These are phyloP conservation scores for Drosophila austrosaltans DNA, from an alignment of 2,888 invertebrate genomes.

Conservation along the genomic window DNA sequence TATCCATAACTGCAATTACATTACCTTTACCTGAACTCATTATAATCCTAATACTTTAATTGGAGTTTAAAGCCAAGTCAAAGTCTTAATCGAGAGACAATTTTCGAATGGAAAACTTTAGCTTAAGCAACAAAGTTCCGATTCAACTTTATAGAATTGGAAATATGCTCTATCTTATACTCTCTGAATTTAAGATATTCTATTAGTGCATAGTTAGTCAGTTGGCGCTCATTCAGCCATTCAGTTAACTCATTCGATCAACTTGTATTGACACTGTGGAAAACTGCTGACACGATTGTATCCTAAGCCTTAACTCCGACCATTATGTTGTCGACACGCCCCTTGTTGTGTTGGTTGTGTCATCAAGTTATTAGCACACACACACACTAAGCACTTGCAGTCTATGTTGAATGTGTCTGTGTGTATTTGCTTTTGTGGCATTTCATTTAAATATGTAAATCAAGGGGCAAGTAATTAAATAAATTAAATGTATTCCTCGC, in stretches of 20 bases:
- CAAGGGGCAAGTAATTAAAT: conserved; percentile 69
- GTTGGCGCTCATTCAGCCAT: no score
- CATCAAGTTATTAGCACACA: conserved; percentile 52
- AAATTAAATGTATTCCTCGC: conserved; percentile 63
- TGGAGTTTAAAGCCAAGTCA: no score
- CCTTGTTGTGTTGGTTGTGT: conserved; percentile 41
- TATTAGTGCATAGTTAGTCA: no score
- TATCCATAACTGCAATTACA: no score
- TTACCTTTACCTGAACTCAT: no score
- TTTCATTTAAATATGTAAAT: conserved; percentile 68
- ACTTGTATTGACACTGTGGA: conserved; percentile 14
- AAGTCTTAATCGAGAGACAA: no score
- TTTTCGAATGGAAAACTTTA: no score
- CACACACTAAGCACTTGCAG: neutral
- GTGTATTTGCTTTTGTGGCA: conserved; percentile 44
- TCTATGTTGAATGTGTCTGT: neutral
- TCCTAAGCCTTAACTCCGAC: neutral
- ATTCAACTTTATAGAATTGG: no score
- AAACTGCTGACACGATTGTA: conserved; percentile 16
- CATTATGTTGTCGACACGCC: conserved; percentile 63
- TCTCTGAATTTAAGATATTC: no score
- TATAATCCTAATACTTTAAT: no score
- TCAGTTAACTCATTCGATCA: conserved; percentile 2
- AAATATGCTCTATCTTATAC: no score
- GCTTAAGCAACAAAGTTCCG: no score